These are phyloP conservation scores for Polypedilum pembai DNA, from an alignment of 1,140 invertebrate species.

Conservation along the genomic window DNA sequence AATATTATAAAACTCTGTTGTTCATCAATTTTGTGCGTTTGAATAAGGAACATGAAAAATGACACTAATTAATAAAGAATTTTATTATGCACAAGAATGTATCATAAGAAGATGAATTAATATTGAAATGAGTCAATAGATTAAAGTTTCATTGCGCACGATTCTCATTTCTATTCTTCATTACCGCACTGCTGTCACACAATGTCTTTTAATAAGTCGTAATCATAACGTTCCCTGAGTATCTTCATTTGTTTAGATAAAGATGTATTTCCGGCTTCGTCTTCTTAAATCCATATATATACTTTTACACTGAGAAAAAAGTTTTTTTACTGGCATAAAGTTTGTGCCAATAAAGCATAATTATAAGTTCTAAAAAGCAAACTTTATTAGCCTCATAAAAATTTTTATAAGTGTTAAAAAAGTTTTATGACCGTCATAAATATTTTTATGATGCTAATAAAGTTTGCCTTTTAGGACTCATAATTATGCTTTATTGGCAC, in stretches of 20 bases:
- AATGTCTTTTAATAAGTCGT: background rate
- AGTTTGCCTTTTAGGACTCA: too few species aligned
- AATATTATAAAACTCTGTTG: too few species aligned
- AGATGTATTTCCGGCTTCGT: slow-evolving; percentile 25
- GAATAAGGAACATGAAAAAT: background rate
- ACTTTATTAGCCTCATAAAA: too few species aligned
- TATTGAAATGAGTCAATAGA: background rate
- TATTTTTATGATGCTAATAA: too few species aligned
- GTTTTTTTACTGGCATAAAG: too few species aligned
- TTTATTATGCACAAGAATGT: background rate
- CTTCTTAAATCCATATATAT: too few species aligned
- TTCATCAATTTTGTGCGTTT: background rate
- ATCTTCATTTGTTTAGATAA: slow-evolving; percentile 19
- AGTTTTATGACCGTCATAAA: too few species aligned
- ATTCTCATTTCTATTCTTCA: background rate
- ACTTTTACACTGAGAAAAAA: too few species aligned
- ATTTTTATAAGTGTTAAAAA: too few species aligned
- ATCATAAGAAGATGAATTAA: background rate
- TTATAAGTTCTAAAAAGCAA: too few species aligned
- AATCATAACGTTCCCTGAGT: background rate
- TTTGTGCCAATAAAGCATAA: too few species aligned
- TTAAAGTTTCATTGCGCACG: slow-evolving; percentile 22
- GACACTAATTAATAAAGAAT: background rate
- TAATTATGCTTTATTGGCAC: too few species aligned
- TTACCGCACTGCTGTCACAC: background rate